Base-by-base conservation (phyloP, 1,140 invertebrate species). In the Amyelois transitella region DNA sequence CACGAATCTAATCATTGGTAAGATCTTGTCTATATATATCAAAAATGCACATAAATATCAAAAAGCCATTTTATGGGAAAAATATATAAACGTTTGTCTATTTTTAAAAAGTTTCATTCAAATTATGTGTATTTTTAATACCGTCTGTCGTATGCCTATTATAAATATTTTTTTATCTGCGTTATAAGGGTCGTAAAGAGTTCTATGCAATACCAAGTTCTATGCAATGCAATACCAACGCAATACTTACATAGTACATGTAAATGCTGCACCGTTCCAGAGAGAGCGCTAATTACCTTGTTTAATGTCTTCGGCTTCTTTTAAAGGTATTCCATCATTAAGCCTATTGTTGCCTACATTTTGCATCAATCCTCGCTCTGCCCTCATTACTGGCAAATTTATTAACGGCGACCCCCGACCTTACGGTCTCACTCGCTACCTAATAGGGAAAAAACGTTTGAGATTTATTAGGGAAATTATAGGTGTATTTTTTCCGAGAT, bases 381-480 rank as follows among this genome's bases (percentile, higher is more conserved):
- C 45, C 58, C 59, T 72, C 60, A 63, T 70, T 67, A 62, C 55
- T 55, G 22, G 6, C 22, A 68, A 60, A 68, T 68, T 74, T 66
- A 70, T 74, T 62, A 62, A 48, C 58, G 52, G 53, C 56, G 47
- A 55, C 19, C 51, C 25, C 25, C 19, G 22, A 28, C 51, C 14
- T 55, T 57, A 47, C 56, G 43, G 43, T 56, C 54, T 20, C 48
- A 58, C 32, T 53, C 44, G 43, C 22, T 53, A 52, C 32, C 51
- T 62, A 64, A 66, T 61, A 68, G 60, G 60, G 54, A 66, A 69
- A 69, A 64, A 69, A 63, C 50, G 60, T 43, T 62, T 48, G 6
- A 66, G 61, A 69, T 69, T 72, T 72, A 69, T 72, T 62, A 51
- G 18, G 45, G 5, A 59, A 64, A 69, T 66, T 64, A 68, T 66